Percentiles rank a stretch among this genome's conserved stretches.
phyloP scores from a whole-genome alignment of 2,888 invertebrate species.

The Catotricha subobsoleta region DNA sequence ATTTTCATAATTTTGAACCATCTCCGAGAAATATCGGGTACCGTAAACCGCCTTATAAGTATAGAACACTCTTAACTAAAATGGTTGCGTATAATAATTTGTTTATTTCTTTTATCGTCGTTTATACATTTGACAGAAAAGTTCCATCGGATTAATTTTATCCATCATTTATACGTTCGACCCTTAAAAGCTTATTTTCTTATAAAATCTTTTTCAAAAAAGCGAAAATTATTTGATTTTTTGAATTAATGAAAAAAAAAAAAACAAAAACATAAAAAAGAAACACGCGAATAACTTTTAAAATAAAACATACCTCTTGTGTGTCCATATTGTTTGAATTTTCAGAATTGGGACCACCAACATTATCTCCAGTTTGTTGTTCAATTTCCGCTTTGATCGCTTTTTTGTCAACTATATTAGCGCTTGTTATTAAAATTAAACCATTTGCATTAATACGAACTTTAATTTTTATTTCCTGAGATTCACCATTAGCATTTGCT shows the following conservation, averaged over 20 bases:
- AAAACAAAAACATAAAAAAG: not conserved
- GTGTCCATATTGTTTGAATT: constrained; percentile 30
- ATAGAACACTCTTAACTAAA: too few relatives aligned
- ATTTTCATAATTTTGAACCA: too few relatives aligned
- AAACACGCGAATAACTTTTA: not conserved
- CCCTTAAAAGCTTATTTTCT: too few relatives aligned
- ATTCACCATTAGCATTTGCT: constrained; percentile 72
- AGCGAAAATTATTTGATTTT: not conserved
- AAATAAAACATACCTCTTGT: constrained; percentile 29
- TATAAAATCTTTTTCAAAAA: too few relatives aligned
- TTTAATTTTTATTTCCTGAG: constrained; percentile 92
- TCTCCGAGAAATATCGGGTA: too few relatives aligned
- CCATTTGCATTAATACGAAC: constrained; percentile 88
- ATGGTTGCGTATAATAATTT: too few relatives aligned
- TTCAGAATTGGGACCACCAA: not conserved
- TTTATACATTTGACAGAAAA: too few relatives aligned
- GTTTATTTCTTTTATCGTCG: too few relatives aligned
- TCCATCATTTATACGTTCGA: too few relatives aligned
- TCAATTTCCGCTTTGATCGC: constrained; percentile 23
- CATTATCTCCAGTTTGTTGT: constrained; percentile 21
- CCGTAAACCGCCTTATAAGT: too few relatives aligned
- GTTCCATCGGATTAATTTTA: too few relatives aligned
- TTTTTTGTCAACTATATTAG: constrained; percentile 64
- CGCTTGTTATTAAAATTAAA: constrained; percentile 71
- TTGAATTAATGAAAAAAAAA: constrained; percentile 6